These are phyloP conservation scores for Microtus pennsylvanicus DNA, from an alignment of 2,113 vertebrate genomes.

Conservation along the genomic window DNA sequence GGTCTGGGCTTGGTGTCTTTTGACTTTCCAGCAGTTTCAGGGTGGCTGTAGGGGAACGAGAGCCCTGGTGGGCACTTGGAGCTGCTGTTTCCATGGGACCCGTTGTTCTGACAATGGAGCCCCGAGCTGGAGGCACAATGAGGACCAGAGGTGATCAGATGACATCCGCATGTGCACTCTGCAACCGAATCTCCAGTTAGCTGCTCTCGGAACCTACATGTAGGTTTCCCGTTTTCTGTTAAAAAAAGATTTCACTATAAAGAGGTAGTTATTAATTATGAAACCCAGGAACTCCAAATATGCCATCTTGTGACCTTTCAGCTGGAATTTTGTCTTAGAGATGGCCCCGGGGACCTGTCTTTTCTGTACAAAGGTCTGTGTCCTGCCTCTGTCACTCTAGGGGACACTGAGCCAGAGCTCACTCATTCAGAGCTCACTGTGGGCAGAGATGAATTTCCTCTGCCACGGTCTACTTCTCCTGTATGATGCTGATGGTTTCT, in stretches of 20 bases:
- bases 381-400: rapidly evolving
- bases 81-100: background rate
- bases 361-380: background rate
- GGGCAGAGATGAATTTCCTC: background rate
- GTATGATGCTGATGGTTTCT: background rate
- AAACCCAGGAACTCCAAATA: background rate
- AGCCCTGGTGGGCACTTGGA: background rate
- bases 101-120: rapidly evolving
- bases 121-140: background rate
- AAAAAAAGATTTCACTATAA: background rate
- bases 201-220: background rate
- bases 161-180: background rate
- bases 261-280: background rate
- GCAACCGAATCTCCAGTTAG: background rate
- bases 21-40: background rate
- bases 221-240: background rate
- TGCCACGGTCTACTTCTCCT: rapidly evolving
- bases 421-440: background rate
- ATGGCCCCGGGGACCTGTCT: background rate
- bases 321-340: background rate
- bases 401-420: background rate
- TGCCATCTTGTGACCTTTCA: background rate
- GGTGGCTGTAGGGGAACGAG: background rate
- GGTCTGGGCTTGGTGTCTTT: background rate
- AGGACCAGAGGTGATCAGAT: background rate